Base-by-base conservation (phyloP, 2,797 vertebrate genomes). In the Sebastiscus albofasciatus region DNA sequence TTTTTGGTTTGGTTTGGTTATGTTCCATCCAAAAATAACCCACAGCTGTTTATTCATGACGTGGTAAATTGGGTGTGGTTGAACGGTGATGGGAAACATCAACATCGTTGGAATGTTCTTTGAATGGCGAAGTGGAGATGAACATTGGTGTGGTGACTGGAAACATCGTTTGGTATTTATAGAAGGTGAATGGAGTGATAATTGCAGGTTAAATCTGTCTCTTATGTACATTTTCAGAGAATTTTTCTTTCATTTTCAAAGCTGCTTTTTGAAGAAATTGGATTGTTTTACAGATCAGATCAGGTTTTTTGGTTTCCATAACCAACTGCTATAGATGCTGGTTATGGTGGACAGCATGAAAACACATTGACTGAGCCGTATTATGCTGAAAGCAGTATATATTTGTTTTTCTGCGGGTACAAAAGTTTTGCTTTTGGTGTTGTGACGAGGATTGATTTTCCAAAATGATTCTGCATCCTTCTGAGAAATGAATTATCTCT, bases 291-390 rank as follows among this genome's bases (percentile, higher is more conserved):
- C 42, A 26, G 2, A 58, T 58, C 18, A 39, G 2, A 16, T 66
- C 18, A 3, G 29, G 27, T 16, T 72, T 52, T 61, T 46, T 0
- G 42, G 14, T 46, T 46, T 46, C 16, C 42, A 46, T 46, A 46
- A 46, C 42, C 42, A 46, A 3, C 42, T 46, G 0, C 42, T 46
- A 46, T 16, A 46, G 42, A 46, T 46, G 42, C 0, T 18, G 42
- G 42, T 18, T 46, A 59, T 59, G 29, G 59, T 59, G 56, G 12
- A 31, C 7, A 22, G 5, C 22, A 46, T 39, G 33, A 0, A 12
- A 62, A 39, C 49, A 4, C 20, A 14, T 1, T 0, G 5, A 11
- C 49, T 9, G 1, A 39, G 67, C 12, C 1, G 39, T 2, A 0
- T 36, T 0, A 26, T 56, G 52, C 52, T 55, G 0, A 55, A 36